Evolutionary conservation across 2,888 invertebrate species (phyloP).

Genomic region (Myopa tessellatipennis): DNA sequence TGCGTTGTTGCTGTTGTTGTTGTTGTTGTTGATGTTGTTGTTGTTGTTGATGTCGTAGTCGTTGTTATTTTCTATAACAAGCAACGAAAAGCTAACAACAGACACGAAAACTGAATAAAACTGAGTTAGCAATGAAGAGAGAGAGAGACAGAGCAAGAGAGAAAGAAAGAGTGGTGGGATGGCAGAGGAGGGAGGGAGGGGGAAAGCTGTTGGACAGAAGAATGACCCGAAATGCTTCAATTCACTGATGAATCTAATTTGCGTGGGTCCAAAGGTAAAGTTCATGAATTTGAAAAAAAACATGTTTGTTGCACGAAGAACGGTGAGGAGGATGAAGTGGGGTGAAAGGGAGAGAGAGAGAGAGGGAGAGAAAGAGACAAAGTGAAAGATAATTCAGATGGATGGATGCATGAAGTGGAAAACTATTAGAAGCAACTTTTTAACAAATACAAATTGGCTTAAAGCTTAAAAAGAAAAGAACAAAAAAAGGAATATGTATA

Average conservation of each 20-base stretch:
- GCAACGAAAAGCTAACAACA: neutral
- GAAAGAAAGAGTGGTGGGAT: neutral
- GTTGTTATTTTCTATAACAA: neutral
- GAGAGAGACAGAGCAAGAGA: no score
- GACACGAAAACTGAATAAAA: no score
- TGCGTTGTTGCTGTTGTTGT: neutral
- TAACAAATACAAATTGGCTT: no score
- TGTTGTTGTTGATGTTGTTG: slow-evolving; percentile 1
- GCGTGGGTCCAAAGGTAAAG: slow-evolving; percentile 15
- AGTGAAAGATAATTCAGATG: neutral
- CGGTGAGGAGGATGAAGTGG: neutral
- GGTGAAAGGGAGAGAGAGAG: neutral
- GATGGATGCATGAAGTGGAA: neutral
- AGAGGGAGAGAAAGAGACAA: neutral
- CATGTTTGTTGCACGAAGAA: neutral
- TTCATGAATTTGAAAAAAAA: slow-evolving; percentile 18
- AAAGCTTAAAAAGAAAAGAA: no score
- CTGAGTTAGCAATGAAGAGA: neutral
- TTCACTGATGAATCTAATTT: slow-evolving; percentile 35
- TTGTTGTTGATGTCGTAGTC: neutral
- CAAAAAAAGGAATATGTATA: no score
- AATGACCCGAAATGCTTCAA: slow-evolving; percentile 24
- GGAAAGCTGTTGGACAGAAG: neutral
- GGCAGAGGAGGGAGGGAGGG: neutral
- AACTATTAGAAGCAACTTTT: neutral